Evolutionary conservation across 2,888 invertebrate genomes (phyloP).

Genomic region (Carterocephalus palaemon): DNA sequence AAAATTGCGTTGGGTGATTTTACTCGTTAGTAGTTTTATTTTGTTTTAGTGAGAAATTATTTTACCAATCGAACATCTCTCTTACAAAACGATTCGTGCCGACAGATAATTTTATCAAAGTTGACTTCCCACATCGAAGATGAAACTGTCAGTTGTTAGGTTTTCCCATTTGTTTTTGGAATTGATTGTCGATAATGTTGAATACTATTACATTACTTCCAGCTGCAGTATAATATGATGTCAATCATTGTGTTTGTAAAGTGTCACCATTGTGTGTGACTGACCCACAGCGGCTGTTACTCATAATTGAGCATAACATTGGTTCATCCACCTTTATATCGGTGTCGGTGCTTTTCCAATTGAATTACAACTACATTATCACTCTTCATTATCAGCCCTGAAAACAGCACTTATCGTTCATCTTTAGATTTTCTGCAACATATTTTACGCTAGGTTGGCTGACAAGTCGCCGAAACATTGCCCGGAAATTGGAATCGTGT

Average conservation of each 20-base stretch:
- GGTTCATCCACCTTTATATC: constrained; percentile 67
- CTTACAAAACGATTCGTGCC: constrained; percentile 62
- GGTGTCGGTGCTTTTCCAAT: constrained; percentile 43
- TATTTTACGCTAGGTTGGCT: constrained; percentile 29
- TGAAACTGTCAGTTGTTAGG: constrained; percentile 73
- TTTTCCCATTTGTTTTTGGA: constrained; percentile 57
- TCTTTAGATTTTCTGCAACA: constrained; percentile 31
- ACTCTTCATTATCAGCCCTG: constrained; percentile 33
- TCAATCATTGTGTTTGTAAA: constrained; percentile 47
- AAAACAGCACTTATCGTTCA: constrained; percentile 35
- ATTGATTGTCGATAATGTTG: constrained; percentile 35
- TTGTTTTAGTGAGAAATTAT: constrained; percentile 47
- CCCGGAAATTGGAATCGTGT: constrained; percentile 43
- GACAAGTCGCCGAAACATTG: constrained; percentile 66
- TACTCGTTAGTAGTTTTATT: constrained; percentile 43
- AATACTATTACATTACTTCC: constrained; percentile 35
- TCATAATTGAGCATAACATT: constrained; percentile 77
- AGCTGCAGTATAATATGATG: constrained; percentile 28
- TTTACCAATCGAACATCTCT: constrained; percentile 42
- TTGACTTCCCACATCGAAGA: constrained; percentile 66
- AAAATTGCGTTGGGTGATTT: constrained; percentile 57
- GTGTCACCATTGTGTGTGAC: no score
- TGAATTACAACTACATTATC: constrained; percentile 47
- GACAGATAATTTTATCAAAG: constrained; percentile 66
- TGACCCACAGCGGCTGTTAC: constrained; percentile 74